Base-by-base conservation (phyloP, 1,140 invertebrate genomes). In the Aporrectodea caliginosa region DNA sequence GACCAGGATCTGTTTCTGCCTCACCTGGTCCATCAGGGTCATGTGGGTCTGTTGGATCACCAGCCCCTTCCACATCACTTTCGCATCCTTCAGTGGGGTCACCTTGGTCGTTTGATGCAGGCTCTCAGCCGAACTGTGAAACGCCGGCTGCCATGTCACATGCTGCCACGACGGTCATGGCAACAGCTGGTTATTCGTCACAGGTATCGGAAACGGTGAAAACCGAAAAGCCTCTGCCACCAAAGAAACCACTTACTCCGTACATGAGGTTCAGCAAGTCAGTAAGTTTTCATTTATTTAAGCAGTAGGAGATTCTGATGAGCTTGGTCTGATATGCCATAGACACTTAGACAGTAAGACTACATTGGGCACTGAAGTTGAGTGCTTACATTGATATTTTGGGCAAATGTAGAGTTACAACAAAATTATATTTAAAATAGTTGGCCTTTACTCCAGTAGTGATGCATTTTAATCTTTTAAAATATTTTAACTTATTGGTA, bases 241-340 rank as follows among this genome's bases (percentile, higher is more conserved):
- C 75, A 35, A 76, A 76, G 43, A 76, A 68, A 35, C 75, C 75
- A 35, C 43, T 76, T 2, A 76, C 75, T 30, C 75, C 75, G 1
- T 76, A 76, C 75, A 76, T 76, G 75, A 76, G 75, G n/a, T 76
- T 76, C 43, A 76, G 75, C 75, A 76, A 76, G n/a, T 43, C 43
- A 30, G 75, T 76, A 30, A 76, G 34, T 27, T n/a, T n/a, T n/a
- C n/a, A n/a, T n/a, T n/a, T n/a, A n/a, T n/a, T n/a, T n/a, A n/a
- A n/a, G n/a, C n/a, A n/a, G n/a, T n/a, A n/a, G n/a, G n/a, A n/a
- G n/a, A n/a, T n/a, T n/a, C n/a, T n/a, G n/a, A n/a, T n/a, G n/a
- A n/a, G n/a, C n/a, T n/a, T n/a, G n/a, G n/a, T n/a, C n/a, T n/a
- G n/a, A n/a, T n/a, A n/a, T n/a, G n/a, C n/a, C n/a, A n/a, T n/a